A percentile compares a stretch with the other conserved stretches of the same genome.
These are phyloP conservation scores for Oreotrochilus melanogaster DNA, from an alignment of 2,113 vertebrate species.

Conservation along the genomic window DNA sequence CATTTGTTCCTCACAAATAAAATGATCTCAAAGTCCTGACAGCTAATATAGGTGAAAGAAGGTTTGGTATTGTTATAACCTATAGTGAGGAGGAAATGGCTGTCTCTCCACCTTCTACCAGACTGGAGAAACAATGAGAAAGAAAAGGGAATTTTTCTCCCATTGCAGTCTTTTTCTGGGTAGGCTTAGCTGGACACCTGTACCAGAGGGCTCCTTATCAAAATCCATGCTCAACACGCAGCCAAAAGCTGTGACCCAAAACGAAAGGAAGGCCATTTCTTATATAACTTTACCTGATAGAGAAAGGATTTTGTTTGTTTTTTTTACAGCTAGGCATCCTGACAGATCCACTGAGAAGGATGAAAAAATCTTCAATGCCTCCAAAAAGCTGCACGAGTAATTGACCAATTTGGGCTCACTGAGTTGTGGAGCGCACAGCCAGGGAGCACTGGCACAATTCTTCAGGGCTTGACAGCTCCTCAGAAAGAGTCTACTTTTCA, in stretches of 20 bases:
- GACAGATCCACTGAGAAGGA: background rate
- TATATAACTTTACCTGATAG: background rate
- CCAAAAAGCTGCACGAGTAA: constrained; percentile 47
- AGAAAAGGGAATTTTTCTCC: background rate
- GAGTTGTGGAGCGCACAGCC: constrained; percentile 49
- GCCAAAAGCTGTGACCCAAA: background rate
- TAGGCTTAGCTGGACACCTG: background rate
- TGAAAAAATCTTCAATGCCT: background rate
- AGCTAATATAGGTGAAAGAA: background rate
- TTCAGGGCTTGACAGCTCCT: constrained; percentile 48
- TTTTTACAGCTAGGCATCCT: background rate
- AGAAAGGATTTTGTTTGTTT: background rate
- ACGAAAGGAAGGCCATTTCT: background rate
- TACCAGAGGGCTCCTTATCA: background rate
- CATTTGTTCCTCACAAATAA: background rate
- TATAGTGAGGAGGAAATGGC: background rate
- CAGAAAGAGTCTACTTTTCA: constrained; percentile 15
- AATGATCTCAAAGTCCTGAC: background rate
- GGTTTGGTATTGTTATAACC: fast-evolving
- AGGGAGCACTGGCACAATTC: constrained; percentile 10
- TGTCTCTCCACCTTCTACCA: background rate
- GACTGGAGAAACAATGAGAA: background rate
- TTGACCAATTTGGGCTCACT: constrained; percentile 50
- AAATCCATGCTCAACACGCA: background rate
- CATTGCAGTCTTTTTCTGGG: background rate